Percentiles rank a stretch among this genome's conserved stretches.
Conservation (phyloP, 2,113 vertebrate species). For the Syrrhaptes paradoxus region DNA sequence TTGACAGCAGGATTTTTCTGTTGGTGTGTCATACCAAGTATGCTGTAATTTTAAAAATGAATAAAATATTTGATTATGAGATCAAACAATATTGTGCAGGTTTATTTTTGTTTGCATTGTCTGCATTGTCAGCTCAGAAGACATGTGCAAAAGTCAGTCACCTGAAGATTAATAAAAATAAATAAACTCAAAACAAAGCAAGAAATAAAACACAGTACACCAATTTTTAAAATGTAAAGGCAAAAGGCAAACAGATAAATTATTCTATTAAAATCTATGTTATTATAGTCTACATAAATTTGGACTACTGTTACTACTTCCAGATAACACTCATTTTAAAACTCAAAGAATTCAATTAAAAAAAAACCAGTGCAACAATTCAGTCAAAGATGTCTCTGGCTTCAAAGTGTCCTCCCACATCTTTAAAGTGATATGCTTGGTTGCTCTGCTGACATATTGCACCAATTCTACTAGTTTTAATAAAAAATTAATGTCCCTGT, state of each 20-base stretch:
- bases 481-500: background rate
- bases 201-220: background rate
- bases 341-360: background rate
- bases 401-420: background rate
- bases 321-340: background rate
- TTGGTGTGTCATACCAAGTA: background rate
- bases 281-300: background rate
- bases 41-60: background rate
- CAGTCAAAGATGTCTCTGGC: background rate
- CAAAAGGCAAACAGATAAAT: background rate
- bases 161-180: background rate
- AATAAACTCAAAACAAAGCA: background rate
- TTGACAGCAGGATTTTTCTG: background rate
- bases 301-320: background rate
- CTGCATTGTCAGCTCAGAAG: background rate
- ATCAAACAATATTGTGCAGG: background rate
- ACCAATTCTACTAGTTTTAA: background rate
- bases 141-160: background rate
- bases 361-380: accelerated
- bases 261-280: background rate
- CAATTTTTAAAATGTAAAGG: background rate
- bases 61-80: background rate
- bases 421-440: background rate
- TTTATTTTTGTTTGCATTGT: background rate
- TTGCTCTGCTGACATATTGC: background rate